Percentiles rank a stretch among this genome's conserved stretches.
Evolutionary conservation across 2,797 vertebrate species (phyloP).

Genomic region (Mareca strepera): DNA sequence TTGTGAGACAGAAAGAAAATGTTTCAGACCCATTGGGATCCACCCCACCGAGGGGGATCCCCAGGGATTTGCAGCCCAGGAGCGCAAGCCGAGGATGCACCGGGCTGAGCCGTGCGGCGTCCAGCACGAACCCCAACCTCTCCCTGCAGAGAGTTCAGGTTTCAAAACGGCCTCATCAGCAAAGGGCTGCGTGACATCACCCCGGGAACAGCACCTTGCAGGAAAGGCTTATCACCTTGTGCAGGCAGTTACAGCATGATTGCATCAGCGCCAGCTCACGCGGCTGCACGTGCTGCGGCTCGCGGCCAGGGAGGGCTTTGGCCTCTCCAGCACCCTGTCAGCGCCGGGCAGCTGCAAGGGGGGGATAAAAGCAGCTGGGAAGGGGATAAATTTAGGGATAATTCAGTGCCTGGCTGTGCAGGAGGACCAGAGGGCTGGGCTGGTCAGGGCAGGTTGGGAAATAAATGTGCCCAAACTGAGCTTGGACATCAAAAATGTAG

Average conservation of each 20-base stretch:
- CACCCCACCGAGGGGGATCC: background rate
- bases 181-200: background rate
- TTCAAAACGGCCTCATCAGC: background rate
- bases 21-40: background rate
- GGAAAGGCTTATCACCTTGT: background rate
- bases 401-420: too few species aligned
- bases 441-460: background rate
- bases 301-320: background rate
- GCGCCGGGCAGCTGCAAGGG: background rate
- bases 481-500: fast-evolving
- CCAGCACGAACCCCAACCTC: fast-evolving
- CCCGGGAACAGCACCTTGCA: background rate
- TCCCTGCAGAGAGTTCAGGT: background rate
- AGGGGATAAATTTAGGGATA: too few species aligned
- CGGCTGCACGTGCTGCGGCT: background rate
- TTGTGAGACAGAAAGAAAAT: background rate
- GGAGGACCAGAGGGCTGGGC: background rate
- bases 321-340: fast-evolving
- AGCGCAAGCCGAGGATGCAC: background rate
- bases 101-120: fast-evolving
- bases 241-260: background rate
- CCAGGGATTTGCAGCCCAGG: fast-evolving
- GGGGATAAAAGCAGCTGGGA: background rate
- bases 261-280: background rate
- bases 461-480: background rate